Evolutionary conservation across 2,888 invertebrate species (phyloP).

Genomic region (Melanophora roralis): DNA sequence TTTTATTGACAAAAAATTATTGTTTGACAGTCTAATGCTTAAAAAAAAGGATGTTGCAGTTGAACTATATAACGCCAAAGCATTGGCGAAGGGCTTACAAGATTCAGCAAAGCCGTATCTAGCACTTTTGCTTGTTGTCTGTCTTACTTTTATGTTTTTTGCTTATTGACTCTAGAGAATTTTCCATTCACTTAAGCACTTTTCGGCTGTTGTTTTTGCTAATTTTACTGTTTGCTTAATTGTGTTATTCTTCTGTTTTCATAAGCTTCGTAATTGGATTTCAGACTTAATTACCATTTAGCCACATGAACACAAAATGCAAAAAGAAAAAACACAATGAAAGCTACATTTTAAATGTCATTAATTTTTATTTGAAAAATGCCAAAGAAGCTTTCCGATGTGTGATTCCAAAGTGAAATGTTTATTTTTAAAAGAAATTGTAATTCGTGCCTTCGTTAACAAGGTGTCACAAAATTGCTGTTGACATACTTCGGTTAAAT

Average conservation of each 20-base stretch:
- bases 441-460: neutral
- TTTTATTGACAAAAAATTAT: no score
- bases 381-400: neutral
- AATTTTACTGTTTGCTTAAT: neutral
- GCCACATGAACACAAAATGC: slow-evolving; percentile 23
- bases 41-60: no score
- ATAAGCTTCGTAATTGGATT: slow-evolving; percentile 75
- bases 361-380: slow-evolving; percentile 23
- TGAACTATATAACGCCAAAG: no score
- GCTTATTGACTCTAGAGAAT: slow-evolving; percentile 60
- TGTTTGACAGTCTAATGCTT: no score
- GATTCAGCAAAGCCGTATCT: no score
- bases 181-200: slow-evolving; percentile 44
- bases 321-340: slow-evolving; percentile 1
- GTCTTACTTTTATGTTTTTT: slow-evolving; percentile 24
- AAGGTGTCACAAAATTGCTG: neutral
- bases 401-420: neutral
- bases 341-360: neutral
- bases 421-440: no score
- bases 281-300: slow-evolving; percentile 73
- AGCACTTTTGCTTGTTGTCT: no score
- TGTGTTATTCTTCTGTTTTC: slow-evolving; percentile 61
- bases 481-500: neutral
- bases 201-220: neutral
- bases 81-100: no score